A percentile compares a stretch with the other conserved stretches of the same genome.
phyloP scores from a whole-genome alignment of 2,113 vertebrate species.

The Cyrtonyx montezumae region DNA sequence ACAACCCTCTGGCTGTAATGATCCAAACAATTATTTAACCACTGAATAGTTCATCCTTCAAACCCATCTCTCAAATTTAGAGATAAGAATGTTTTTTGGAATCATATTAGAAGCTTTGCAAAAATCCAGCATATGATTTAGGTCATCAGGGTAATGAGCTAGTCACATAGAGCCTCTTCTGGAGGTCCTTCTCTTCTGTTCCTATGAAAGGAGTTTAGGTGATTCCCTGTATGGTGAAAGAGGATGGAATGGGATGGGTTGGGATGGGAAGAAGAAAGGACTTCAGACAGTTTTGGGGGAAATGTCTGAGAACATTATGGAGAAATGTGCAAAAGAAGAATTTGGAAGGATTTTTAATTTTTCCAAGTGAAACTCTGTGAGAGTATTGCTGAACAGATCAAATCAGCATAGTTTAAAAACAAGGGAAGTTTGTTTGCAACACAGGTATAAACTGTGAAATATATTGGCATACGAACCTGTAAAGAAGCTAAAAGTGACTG shows the following conservation, averaged over 20 bases:
- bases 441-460: background rate
- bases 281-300: background rate
- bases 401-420: background rate
- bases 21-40: background rate
- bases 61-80: background rate
- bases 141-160: background rate
- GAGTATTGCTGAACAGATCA: background rate
- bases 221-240: background rate
- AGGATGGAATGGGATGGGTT: background rate
- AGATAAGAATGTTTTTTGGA: background rate
- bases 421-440: background rate
- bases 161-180: background rate
- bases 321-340: background rate
- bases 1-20: background rate
- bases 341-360: background rate
- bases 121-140: background rate
- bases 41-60: background rate
- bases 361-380: background rate
- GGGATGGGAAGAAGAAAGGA: background rate
- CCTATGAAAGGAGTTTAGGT: background rate
- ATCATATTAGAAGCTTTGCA: background rate
- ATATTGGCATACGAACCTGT: background rate
- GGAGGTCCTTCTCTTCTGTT: background rate
- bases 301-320: background rate
- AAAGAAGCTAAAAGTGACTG: background rate